phyloP scores from a whole-genome alignment of 2,888 invertebrate genomes.

The Agrotis segetum region DNA sequence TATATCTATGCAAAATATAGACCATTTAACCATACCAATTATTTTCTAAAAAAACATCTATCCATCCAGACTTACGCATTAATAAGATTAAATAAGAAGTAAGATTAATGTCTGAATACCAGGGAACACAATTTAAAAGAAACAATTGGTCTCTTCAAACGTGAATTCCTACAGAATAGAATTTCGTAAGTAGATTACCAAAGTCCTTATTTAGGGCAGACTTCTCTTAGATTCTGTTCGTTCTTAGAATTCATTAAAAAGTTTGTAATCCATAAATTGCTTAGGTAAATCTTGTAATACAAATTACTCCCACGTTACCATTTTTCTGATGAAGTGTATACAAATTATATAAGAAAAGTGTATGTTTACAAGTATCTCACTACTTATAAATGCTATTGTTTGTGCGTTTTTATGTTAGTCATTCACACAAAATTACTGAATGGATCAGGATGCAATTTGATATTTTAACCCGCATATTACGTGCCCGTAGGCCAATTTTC shows the following conservation, averaged over 20 bases:
- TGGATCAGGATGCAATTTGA: no score
- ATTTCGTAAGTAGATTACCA: conserved; percentile 19
- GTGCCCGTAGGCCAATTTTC: no score
- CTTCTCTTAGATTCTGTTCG: conserved; percentile 6
- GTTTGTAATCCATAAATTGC: conserved; percentile 1
- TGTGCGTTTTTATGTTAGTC: no score
- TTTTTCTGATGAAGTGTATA: background rate
- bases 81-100: no score
- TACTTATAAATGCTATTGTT: no score
- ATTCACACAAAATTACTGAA: no score
- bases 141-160: background rate
- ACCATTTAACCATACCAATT: no score
- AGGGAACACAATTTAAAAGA: background rate
- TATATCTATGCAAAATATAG: no score
- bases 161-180: background rate
- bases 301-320: background rate
- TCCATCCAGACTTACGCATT: no score
- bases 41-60: no score
- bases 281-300: conserved; percentile 1
- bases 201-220: background rate
- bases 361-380: no score
- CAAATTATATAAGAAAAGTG: background rate
- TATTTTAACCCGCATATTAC: no score
- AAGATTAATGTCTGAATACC: background rate
- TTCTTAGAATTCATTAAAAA: conserved; percentile 28